Conservation (phyloP, 2,113 vertebrate species). For the Tautogolabrus adspersus region DNA sequence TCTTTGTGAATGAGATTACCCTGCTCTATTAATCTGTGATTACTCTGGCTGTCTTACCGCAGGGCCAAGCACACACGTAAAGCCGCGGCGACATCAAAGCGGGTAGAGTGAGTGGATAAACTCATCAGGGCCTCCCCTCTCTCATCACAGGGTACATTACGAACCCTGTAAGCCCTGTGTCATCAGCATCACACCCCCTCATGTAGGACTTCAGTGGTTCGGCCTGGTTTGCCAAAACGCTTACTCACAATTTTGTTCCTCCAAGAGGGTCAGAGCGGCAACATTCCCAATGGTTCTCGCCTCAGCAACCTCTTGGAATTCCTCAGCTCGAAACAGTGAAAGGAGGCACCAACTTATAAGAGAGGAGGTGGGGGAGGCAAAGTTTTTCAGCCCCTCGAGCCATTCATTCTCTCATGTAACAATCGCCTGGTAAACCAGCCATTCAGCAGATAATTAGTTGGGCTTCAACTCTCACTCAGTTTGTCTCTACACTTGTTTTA, state of each 20-base stretch:
- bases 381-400: constrained; percentile 44
- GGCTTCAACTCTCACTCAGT: constrained; percentile 34
- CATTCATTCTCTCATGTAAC: constrained; percentile 63
- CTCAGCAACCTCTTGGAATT: constrained; percentile 83
- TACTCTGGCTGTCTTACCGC: constrained; percentile 69
- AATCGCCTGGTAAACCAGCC: constrained; percentile 65
- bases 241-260: constrained; percentile 66
- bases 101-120: constrained; percentile 47
- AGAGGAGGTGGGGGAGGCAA: background rate
- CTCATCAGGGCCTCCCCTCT: constrained; percentile 44
- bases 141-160: constrained; percentile 23
- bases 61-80: constrained; percentile 46
- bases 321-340: constrained; percentile 70
- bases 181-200: constrained; percentile 46
- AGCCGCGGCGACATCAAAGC: constrained; percentile 49
- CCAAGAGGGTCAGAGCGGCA: constrained; percentile 75
- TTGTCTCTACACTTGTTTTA: constrained; percentile 40
- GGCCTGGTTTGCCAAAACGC: constrained; percentile 64
- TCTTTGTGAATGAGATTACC: constrained; percentile 80
- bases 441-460: constrained; percentile 75
- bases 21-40: constrained; percentile 84
- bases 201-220: constrained; percentile 41
- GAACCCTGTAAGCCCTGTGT: constrained; percentile 37
- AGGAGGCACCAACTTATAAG: constrained; percentile 62
- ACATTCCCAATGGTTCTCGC: constrained; percentile 84